phyloP scores from a whole-genome alignment of 2,797 vertebrate genomes.

The Eleutherodactylus coqui region DNA sequence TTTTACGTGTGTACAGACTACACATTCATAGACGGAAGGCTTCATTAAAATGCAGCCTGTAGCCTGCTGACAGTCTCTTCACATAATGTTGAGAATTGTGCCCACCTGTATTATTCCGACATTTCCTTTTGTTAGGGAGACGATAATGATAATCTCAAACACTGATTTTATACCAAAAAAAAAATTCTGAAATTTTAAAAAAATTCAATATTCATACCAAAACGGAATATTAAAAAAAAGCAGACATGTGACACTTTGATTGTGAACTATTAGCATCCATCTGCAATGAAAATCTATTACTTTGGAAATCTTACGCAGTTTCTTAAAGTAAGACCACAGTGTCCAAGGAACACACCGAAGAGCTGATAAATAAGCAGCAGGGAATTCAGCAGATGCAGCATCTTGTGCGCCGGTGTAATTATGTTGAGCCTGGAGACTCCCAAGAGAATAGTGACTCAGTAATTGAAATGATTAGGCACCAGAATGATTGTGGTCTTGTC shows the following conservation, averaged over 20 bases:
- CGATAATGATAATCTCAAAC: too few relatives aligned
- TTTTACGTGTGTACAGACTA: too few relatives aligned
- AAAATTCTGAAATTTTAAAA: too few relatives aligned
- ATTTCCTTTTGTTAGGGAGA: too few relatives aligned
- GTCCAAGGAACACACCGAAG: background rate
- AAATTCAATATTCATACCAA: too few relatives aligned
- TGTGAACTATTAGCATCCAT: background rate
- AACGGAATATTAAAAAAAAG: too few relatives aligned
- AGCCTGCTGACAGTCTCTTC: too few relatives aligned
- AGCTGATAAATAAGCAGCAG: constrained; percentile 23
- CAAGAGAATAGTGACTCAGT: constrained; percentile 61
- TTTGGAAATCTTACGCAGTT: background rate
- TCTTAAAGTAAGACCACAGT: background rate
- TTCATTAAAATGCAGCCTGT: too few relatives aligned
- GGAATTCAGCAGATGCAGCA: constrained; percentile 62
- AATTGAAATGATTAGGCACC: constrained; percentile 67
- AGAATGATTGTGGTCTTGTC: constrained; percentile 53
- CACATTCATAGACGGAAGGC: too few relatives aligned
- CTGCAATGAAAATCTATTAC: background rate
- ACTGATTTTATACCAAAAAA: too few relatives aligned
- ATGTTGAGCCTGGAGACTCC: constrained; percentile 58
- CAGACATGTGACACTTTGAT: background rate
- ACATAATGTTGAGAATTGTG: too few relatives aligned
- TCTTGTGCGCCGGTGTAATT: constrained; percentile 64
- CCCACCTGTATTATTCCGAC: too few relatives aligned